Percentiles rank a stretch among this genome's conserved stretches.
Evolutionary conservation across 2,888 invertebrate species (phyloP).

Genomic region (Syritta pipiens): DNA sequence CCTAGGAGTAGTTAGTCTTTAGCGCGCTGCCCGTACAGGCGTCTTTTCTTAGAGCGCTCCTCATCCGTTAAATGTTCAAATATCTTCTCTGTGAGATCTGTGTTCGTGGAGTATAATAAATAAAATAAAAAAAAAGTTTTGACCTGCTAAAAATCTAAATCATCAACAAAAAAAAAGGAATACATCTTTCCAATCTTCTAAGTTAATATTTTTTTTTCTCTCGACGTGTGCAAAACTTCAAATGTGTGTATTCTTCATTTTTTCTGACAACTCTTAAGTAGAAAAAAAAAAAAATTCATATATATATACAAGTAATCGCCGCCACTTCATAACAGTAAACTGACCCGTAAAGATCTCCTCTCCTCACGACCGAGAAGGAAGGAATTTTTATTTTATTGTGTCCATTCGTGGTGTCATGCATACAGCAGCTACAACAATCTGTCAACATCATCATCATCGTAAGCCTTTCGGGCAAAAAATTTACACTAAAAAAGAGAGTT

Average conservation of each 20-base stretch:
- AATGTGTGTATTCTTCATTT: too few relatives aligned
- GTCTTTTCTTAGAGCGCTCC: slow-evolving; percentile 50
- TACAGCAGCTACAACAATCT: slow-evolving; percentile 48
- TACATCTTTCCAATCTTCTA: not conserved
- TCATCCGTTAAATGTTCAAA: slow-evolving; percentile 53
- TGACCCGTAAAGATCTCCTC: slow-evolving; percentile 38
- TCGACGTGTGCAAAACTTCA: too few relatives aligned
- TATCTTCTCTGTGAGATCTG: slow-evolving; percentile 38
- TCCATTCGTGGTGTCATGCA: slow-evolving; percentile 58
- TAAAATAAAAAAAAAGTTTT: slow-evolving; percentile 1
- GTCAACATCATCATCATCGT: slow-evolving; percentile 41
- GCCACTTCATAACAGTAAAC: slow-evolving; percentile 39
- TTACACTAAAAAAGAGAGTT: slow-evolving; percentile 38
- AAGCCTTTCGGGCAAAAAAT: slow-evolving; percentile 26
- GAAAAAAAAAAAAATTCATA: slow-evolving; percentile 12
- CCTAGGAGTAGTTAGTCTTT: slow-evolving; percentile 51
- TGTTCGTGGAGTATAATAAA: slow-evolving; percentile 34
- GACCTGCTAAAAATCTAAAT: not conserved
- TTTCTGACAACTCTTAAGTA: not conserved
- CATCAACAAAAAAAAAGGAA: not conserved
- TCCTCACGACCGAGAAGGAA: too few relatives aligned
- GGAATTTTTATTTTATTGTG: slow-evolving; percentile 31
- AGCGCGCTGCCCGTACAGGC: slow-evolving; percentile 62
- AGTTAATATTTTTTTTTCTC: slow-evolving; percentile 33
- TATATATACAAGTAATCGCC: slow-evolving; percentile 4